A percentile compares a stretch with the other conserved stretches of the same genome.
phyloP scores from a whole-genome alignment of 2,888 invertebrate species.

The Oxyteleia sp. region DNA sequence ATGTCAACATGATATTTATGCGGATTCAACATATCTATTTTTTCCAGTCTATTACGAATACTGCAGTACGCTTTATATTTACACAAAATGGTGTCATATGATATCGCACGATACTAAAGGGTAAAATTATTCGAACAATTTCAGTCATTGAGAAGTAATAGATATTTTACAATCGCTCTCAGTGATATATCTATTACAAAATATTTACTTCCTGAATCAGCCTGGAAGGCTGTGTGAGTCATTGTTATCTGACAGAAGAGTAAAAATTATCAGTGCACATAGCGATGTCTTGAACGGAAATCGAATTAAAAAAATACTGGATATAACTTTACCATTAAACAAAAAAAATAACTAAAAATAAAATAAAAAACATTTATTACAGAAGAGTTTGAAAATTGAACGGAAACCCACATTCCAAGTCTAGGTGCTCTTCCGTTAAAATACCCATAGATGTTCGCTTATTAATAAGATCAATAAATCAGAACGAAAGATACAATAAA shows the following conservation, averaged over 20 bases:
- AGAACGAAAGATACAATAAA: slow-evolving; percentile 3
- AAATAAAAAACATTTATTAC: too few relatives aligned
- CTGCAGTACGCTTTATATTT: too few relatives aligned
- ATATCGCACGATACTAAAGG: too few relatives aligned
- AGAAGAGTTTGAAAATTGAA: not conserved
- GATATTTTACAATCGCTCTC: slow-evolving; percentile 9
- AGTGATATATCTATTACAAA: slow-evolving; percentile 40
- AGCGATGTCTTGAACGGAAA: slow-evolving; percentile 16
- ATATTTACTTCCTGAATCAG: slow-evolving; percentile 55
- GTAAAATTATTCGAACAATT: too few relatives aligned
- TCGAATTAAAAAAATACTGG: not conserved
- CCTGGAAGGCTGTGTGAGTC: slow-evolving; percentile 39
- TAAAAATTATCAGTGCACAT: slow-evolving; percentile 33
- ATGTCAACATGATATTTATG: too few relatives aligned
- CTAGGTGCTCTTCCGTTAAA: not conserved
- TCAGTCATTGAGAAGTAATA: too few relatives aligned
- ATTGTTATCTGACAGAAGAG: slow-evolving; percentile 33
- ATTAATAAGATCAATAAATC: slow-evolving; percentile 3
- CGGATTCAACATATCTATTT: too few relatives aligned
- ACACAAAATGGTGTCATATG: too few relatives aligned
- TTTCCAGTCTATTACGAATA: too few relatives aligned
- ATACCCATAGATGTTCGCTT: not conserved
- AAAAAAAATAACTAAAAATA: too few relatives aligned
- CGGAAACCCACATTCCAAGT: too few relatives aligned
- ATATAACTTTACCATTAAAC: not conserved